Percentiles rank a stretch among this genome's conserved stretches.
phyloP scores from a whole-genome alignment of 2,888 invertebrate species.

The Heliconius erato region DNA sequence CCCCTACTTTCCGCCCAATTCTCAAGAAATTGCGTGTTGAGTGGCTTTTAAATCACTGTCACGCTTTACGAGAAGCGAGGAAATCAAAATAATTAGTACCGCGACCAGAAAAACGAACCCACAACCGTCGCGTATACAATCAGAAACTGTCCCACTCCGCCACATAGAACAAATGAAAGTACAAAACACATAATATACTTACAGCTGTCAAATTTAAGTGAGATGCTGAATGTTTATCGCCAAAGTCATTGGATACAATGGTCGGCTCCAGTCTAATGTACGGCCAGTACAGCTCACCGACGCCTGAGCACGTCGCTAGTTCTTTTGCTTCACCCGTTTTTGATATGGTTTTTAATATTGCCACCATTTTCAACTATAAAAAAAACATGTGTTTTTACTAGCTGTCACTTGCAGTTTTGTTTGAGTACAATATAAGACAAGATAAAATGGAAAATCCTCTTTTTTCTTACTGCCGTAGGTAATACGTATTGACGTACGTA shows the following conservation, averaged over 20 bases:
- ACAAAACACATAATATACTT: constrained; percentile 8
- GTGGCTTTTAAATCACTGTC: no score
- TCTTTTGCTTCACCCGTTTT: constrained; percentile 56
- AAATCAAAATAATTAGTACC: not conserved
- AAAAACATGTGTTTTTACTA: no score
- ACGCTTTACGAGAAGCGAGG: no score
- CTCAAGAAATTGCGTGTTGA: no score
- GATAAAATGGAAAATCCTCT: no score
- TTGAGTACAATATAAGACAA: no score
- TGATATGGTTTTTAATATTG: constrained; percentile 60
- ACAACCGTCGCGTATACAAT: not conserved
- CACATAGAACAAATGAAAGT: no score
- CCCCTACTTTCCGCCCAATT: no score
- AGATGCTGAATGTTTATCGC: constrained; percentile 56
- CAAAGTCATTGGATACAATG: not conserved
- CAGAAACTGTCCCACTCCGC: no score
- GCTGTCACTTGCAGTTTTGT: no score
- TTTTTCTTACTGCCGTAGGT: no score
- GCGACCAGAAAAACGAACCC: not conserved
- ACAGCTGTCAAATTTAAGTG: constrained; percentile 57
- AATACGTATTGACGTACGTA: no score
- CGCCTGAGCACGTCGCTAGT: constrained; percentile 65
- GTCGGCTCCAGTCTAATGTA: constrained; percentile 66
- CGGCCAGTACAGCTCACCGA: constrained; percentile 78
- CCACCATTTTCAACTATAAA: constrained; percentile 72